Percentiles rank a stretch among this genome's conserved stretches.
Evolutionary conservation across 2,888 invertebrate genomes (phyloP).

Genomic region (Apomyelois bistriatella): DNA sequence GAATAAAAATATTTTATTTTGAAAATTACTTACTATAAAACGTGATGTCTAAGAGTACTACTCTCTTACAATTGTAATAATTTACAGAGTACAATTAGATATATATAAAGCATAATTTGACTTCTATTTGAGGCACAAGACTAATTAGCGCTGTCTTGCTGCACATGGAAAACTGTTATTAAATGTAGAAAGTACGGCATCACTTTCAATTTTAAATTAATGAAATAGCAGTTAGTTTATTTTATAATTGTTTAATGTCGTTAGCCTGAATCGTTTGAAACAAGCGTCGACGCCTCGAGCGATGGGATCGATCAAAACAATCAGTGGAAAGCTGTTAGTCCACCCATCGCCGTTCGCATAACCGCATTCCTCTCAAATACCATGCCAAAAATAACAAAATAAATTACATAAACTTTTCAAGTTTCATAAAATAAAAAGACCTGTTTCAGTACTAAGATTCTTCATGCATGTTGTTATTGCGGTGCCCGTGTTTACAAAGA

Average conservation of each 20-base stretch:
- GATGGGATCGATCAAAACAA: slow-evolving; percentile 51
- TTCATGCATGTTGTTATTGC: neutral
- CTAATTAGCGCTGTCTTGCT: slow-evolving; percentile 7
- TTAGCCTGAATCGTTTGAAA: slow-evolving; percentile 36
- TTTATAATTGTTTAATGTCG: slow-evolving; percentile 18
- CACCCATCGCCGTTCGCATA: slow-evolving; percentile 43
- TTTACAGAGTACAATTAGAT: neutral
- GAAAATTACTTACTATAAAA: too few relatives aligned
- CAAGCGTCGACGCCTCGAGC: slow-evolving; percentile 42
- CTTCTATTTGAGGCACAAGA: neutral
- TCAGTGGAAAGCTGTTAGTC: slow-evolving; percentile 51
- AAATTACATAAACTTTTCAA: slow-evolving; percentile 29
- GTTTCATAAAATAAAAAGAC: slow-evolving; percentile 10
- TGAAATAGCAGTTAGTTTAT: slow-evolving; percentile 25
- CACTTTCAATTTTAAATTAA: slow-evolving; percentile 15
- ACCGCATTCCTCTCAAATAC: slow-evolving; percentile 50
- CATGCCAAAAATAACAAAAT: slow-evolving; percentile 35
- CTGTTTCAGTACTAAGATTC: too few relatives aligned
- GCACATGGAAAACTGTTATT: slow-evolving; percentile 6
- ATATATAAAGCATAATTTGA: neutral
- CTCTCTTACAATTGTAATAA: neutral
- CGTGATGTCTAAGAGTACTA: too few relatives aligned
- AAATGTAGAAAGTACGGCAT: slow-evolving; percentile 10
- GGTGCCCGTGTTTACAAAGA: slow-evolving; percentile 28
- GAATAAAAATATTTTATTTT: too few relatives aligned